Evolutionary conservation across 2,888 invertebrate species (phyloP).

Genomic region (Melangyna quadrimaculata): DNA sequence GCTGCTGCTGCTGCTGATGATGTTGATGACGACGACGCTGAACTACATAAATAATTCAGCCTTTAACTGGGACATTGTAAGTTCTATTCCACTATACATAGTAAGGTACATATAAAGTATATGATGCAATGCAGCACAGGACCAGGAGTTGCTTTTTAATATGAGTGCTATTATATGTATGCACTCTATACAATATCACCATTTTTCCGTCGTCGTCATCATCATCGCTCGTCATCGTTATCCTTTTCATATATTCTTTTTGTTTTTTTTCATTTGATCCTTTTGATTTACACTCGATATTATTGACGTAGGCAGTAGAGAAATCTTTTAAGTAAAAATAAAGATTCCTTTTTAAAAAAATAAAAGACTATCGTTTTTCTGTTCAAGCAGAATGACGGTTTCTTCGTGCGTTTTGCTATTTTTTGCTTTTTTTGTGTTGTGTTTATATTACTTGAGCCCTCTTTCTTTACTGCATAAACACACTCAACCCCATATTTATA

Average conservation of each 20-base stretch:
- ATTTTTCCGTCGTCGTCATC: slow-evolving; percentile 16
- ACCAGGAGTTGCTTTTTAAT: slow-evolving; percentile 34
- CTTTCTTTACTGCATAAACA: slow-evolving; percentile 5
- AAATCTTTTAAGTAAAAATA: slow-evolving; percentile 40
- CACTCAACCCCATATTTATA: slow-evolving; percentile 14
- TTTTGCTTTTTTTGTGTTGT: not conserved
- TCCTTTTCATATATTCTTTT: slow-evolving; percentile 43
- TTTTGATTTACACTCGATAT: slow-evolving; percentile 45
- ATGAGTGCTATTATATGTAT: slow-evolving; percentile 39
- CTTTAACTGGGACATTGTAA: slow-evolving; percentile 64
- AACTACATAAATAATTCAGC: slow-evolving; percentile 69
- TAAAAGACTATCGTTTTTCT: slow-evolving; percentile 13
- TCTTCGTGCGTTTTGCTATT: not conserved
- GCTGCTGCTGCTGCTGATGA: slow-evolving; percentile 8
- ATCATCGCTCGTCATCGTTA: slow-evolving; percentile 45
- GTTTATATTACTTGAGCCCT: slow-evolving; percentile 1
- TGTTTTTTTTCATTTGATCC: not conserved
- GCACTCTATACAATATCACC: slow-evolving; percentile 33
- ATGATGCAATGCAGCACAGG: slow-evolving; percentile 16
- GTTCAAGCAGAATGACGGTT: slow-evolving; percentile 1
- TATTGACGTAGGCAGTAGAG: slow-evolving; percentile 39
- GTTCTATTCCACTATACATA: slow-evolving; percentile 3
- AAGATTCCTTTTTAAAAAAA: not conserved
- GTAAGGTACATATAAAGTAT: not conserved
- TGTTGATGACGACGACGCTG: slow-evolving; percentile 33